These are phyloP conservation scores for Ispidina picta DNA, from an alignment of 2,797 vertebrate species.

Conservation along the genomic window DNA sequence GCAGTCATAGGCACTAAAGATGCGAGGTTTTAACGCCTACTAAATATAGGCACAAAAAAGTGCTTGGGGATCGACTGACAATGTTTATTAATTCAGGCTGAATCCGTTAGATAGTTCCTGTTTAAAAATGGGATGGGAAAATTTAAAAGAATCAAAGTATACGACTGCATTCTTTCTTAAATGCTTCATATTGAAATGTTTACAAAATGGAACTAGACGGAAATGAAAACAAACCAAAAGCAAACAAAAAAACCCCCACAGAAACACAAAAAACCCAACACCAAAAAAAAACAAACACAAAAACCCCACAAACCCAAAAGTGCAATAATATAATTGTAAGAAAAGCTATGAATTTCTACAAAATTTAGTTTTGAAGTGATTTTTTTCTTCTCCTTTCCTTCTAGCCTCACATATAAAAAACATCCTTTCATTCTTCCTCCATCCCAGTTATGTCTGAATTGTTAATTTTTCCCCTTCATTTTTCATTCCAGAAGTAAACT, in stretches of 20 bases:
- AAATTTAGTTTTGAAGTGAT: not conserved
- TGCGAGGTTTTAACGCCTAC: constrained; percentile 4
- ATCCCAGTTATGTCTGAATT: not conserved
- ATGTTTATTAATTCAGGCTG: constrained; percentile 51
- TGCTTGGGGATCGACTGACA: constrained; percentile 47
- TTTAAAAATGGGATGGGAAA: constrained; percentile 16
- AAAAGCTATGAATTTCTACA: not conserved
- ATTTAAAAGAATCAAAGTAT: not conserved
- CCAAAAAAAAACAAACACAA: no score
- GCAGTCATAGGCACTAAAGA: constrained; percentile 19
- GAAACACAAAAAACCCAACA: not conserved
- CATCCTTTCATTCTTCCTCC: not conserved
- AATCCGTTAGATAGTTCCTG: constrained; percentile 25
- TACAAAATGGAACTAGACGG: not conserved
- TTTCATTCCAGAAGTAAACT: not conserved
- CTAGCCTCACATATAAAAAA: not conserved
- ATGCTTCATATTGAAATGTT: not conserved
- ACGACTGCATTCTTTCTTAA: not conserved
- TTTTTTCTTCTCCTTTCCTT: not conserved
- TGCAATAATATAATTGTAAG: not conserved
- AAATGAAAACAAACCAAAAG: not conserved
- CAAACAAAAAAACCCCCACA: not conserved
- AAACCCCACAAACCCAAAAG: not conserved
- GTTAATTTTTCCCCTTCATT: not conserved
- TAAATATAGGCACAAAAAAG: constrained; percentile 50